phyloP scores from a whole-genome alignment of 2,888 invertebrate genomes.

The Tipula unca region DNA sequence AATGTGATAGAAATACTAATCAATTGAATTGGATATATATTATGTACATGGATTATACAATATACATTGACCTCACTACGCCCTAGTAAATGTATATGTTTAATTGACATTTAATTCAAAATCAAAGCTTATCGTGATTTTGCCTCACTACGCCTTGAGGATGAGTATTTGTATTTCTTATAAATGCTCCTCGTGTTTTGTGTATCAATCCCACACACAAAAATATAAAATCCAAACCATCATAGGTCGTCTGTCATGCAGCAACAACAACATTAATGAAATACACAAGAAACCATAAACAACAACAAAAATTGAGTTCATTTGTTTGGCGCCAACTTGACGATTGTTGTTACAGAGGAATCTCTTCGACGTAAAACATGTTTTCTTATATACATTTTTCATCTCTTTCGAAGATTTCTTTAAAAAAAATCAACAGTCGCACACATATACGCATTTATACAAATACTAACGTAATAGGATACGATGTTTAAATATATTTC shows the following conservation, averaged over 20 bases:
- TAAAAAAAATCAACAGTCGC: neutral
- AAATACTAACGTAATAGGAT: neutral
- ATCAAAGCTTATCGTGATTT: neutral
- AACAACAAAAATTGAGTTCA: constrained; percentile 17
- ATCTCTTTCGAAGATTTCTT: neutral
- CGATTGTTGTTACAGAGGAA: constrained; percentile 22
- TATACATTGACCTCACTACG: neutral
- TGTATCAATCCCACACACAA: neutral
- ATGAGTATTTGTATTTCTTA: neutral
- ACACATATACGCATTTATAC: neutral
- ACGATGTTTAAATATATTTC: neutral
- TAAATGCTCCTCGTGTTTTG: neutral
- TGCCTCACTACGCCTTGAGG: neutral
- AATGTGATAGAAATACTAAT: neutral
- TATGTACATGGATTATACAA: neutral
- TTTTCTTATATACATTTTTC: constrained; percentile 15
- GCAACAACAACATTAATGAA: neutral
- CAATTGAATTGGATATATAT: neutral
- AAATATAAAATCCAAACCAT: neutral
- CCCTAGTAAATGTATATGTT: neutral
- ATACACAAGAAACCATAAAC: neutral
- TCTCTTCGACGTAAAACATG: constrained; percentile 22
- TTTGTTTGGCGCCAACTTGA: constrained; percentile 22
- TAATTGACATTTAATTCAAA: neutral
- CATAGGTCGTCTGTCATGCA: neutral